Base-by-base conservation (phyloP, 2,797 vertebrate species). In the Mormyrus hasselquistii region DNA sequence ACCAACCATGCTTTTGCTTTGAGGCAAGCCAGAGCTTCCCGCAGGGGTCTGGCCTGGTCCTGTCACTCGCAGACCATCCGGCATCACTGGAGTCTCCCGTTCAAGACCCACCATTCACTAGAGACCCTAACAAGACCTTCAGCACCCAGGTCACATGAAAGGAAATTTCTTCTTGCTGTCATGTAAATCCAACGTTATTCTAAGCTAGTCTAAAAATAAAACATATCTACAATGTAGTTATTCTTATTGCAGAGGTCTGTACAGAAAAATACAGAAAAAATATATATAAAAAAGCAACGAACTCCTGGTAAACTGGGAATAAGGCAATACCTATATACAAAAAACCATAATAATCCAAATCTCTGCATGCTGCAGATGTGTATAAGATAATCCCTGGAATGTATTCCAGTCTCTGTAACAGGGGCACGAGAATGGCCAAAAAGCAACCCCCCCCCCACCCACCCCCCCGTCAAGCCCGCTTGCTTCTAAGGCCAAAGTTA, bases 251-350 rank as follows among this genome's bases (percentile, higher is more conserved):
- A 86, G 50, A 89, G 84, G 84, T 87, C 88, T 89, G 88, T 89
- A 89, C 88, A 89, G 88, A 86, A 82, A 90, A 90, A 88, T 90
- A 88, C 89, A 90, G 87, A 53, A 79, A 90, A 86, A 89, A 89
- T 57, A 53, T 49, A 62, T 84, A 84, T 76, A 83, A 89, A 89
- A 89, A 87, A 87, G 86, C 89, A 89, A 65, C 85, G 38, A 50
- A 73, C 89, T 88, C 82, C 59, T 88, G 87, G 89, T 88, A 90
- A 85, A 69, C 57, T 85, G 49, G 73, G 87, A 87, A 90, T 86
- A 90, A 90, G 88, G 84, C 84, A 86, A 87, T 87, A 89, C 73
- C 49, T 65, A 89, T 73, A 87, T 87, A 89, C 88, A 89, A 85
- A 89, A 82, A 86, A 55, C 55, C 29, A 82, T 29, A 62, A 16